Conservation (phyloP, 2,113 vertebrate species). For the Sciurus niger region DNA sequence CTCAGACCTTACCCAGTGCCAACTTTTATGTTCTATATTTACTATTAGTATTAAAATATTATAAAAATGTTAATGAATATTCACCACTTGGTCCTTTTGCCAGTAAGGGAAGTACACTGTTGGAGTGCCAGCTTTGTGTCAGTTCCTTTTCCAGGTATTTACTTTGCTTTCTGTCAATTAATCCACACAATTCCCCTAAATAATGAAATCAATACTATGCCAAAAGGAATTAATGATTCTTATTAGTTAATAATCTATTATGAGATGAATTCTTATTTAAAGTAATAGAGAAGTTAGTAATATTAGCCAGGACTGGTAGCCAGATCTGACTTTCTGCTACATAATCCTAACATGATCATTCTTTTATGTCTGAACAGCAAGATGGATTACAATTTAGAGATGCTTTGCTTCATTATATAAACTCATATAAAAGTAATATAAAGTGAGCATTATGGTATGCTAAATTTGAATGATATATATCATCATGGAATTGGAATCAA, state of each 20-base stretch:
- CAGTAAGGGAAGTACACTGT: not conserved
- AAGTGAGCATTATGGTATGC: not conserved
- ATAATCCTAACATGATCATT: not conserved
- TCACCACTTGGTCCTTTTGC: not conserved
- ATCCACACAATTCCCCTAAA: not conserved
- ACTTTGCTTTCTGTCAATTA: not conserved
- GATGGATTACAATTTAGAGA: not conserved
- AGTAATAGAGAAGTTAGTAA: not conserved
- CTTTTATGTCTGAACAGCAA: not conserved
- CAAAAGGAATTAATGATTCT: not conserved
- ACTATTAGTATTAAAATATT: not conserved
- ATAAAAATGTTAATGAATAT: not conserved
- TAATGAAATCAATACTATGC: not conserved
- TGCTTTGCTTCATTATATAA: not conserved
- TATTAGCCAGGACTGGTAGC: not conserved
- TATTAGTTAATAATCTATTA: no score
- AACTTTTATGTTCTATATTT: not conserved
- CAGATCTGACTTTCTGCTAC: not conserved
- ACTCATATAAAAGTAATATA: not conserved
- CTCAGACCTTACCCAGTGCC: not conserved
- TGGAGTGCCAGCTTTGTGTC: not conserved
- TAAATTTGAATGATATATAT: not conserved
- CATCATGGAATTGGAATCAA: not conserved
- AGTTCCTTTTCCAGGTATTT: not conserved
- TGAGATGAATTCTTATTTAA: not conserved